These are phyloP conservation scores for Sturnira hondurensis DNA, from an alignment of 2,113 vertebrate species.

Conservation along the genomic window DNA sequence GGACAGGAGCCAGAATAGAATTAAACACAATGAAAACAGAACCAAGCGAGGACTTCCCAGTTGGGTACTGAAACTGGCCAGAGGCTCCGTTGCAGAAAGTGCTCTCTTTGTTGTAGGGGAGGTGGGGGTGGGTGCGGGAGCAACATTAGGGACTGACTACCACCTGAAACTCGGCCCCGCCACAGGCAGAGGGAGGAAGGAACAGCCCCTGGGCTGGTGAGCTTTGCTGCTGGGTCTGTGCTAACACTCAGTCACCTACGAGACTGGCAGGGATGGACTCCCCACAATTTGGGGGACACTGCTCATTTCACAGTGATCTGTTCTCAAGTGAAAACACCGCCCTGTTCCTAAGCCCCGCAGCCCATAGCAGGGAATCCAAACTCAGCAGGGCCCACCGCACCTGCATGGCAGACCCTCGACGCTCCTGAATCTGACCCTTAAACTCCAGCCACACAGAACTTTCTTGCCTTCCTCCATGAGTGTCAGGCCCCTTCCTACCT, in stretches of 20 bases:
- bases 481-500: neutral
- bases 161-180: accelerated
- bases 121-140: neutral
- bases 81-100: neutral
- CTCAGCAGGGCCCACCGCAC: neutral
- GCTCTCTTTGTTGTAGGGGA: neutral
- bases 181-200: neutral
- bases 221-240: neutral
- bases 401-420: accelerated
- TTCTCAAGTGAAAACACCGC: neutral
- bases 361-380: neutral
- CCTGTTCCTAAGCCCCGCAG: accelerated
- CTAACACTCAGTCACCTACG: neutral
- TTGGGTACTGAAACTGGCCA: accelerated
- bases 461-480: neutral
- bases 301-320: neutral
- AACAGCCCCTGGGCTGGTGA: accelerated
- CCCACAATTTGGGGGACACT: neutral
- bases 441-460: neutral
- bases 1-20: neutral
- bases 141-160: accelerated
- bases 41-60: neutral
- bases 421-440: neutral
- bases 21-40: accelerated
- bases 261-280: accelerated